Percentiles rank a stretch among this genome's conserved stretches.
phyloP scores from a whole-genome alignment of 2,888 invertebrate genomes.

The Eristalis tenax region DNA sequence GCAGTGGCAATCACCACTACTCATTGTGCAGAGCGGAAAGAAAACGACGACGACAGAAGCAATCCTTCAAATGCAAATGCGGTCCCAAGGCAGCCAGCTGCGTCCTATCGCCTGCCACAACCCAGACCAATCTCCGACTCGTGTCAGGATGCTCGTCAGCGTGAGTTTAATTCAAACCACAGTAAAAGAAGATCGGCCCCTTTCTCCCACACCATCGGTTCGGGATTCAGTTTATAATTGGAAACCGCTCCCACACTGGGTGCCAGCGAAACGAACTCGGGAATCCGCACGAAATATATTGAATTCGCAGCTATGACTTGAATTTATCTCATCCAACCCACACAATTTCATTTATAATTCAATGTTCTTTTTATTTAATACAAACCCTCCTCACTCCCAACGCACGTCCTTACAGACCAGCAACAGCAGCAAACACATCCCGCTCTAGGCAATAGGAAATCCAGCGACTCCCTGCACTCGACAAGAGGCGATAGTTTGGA shows the following conservation, averaged over 20 bases:
- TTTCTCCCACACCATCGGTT: neutral
- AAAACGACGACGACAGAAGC: neutral
- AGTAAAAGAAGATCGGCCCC: neutral
- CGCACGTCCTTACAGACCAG: conserved; percentile 63
- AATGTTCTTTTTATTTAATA: neutral
- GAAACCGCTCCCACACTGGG: neutral
- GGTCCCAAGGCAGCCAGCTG: neutral
- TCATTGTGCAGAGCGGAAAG: neutral
- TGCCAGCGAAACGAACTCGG: neutral
- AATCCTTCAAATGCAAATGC: neutral
- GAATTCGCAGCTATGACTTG: conserved; percentile 1
- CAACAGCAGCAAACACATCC: conserved; percentile 61
- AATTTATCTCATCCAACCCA: neutral
- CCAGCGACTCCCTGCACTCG: conserved; percentile 63
- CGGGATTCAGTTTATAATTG: neutral
- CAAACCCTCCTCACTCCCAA: neutral
- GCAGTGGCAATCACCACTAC: neutral
- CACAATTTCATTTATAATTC: neutral
- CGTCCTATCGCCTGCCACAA: neutral
- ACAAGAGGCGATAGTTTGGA: conserved; percentile 76
- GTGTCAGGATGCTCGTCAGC: neutral
- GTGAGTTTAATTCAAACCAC: neutral
- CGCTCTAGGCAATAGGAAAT: conserved; percentile 69
- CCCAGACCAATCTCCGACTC: neutral
- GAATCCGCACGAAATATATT: neutral